These are phyloP conservation scores for Rousettus leschenaultii DNA, from an alignment of 2,113 vertebrate species.

Conservation along the genomic window DNA sequence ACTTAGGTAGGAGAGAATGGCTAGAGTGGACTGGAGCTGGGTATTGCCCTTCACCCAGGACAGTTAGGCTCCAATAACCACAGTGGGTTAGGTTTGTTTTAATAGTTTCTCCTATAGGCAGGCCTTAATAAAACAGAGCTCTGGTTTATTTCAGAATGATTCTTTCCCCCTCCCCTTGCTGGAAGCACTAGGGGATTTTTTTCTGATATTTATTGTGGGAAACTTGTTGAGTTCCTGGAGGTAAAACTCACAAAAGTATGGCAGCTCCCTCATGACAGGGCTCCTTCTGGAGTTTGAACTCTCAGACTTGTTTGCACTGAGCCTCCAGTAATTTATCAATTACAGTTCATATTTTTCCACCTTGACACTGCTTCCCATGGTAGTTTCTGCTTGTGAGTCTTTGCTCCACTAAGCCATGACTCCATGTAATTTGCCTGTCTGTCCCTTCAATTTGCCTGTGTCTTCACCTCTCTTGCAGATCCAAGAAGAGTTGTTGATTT, in stretches of 20 bases:
- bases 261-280: neutral
- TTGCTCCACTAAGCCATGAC: neutral
- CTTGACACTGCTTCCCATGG: neutral
- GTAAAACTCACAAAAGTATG: neutral
- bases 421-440: neutral
- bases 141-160: neutral
- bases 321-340: neutral
- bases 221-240: neutral
- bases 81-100: neutral
- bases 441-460: neutral
- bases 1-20: neutral
- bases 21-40: neutral
- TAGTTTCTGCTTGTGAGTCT: neutral
- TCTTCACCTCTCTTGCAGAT: neutral
- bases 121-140: neutral
- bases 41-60: neutral
- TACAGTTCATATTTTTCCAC: neutral
- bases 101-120: neutral
- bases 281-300: neutral
- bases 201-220: neutral
- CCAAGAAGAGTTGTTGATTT: neutral
- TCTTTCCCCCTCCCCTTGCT: neutral
- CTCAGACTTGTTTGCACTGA: neutral
- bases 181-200: neutral
- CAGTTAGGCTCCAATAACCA: neutral